Evolutionary conservation across 2,888 invertebrate genomes (phyloP), one percentile per base, ranked within the genome.

Genomic region (Ferrisia virgata): DNA sequence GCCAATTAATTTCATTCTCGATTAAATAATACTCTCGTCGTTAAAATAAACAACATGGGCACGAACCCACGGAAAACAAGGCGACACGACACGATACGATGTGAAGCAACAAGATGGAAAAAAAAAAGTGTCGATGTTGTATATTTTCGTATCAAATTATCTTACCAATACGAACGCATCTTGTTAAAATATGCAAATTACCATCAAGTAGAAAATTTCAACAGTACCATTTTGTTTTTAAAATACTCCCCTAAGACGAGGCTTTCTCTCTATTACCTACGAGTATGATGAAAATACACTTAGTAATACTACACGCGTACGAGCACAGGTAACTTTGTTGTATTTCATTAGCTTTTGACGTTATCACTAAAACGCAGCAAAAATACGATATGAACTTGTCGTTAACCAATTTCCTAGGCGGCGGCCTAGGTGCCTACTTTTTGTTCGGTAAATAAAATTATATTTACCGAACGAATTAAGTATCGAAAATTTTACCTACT

Each of bases 121-220:
- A 13, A 9, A 9, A 53, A 53, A 53, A 53, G 18, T 53, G 53
- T 22, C 53, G 22, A 53, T 53, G 53, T 22, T 53, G 22, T 53
- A 22, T 76, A 76, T 18, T 36, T 22, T 15, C 3, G 18, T 36
- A 33, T 76, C 72, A 76, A 76, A 76, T 53, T 53, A 36, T 76
- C 18, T 76, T 22, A 76, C 72, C 72, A 36, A 36, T 31, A 76
- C 33, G 22, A 76, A 76, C n/a, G 72, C 15, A 76, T 5, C 8
- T n/a, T 36, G 72, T 36, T 36, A 76, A 76, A 76, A 36, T 76
- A 76, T 76, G 72, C 18, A 76, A 76, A 76, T 76, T 76, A 36
- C 72, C 72, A 22, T 76, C 72, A 18, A 76, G 36, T 31, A 18
- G 33, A 76, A 76, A 76, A 36, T 18, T 36, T 36, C 36, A 33